These are phyloP conservation scores for Orientallactaga bullata DNA, from an alignment of 2,113 vertebrate species.

Conservation along the genomic window DNA sequence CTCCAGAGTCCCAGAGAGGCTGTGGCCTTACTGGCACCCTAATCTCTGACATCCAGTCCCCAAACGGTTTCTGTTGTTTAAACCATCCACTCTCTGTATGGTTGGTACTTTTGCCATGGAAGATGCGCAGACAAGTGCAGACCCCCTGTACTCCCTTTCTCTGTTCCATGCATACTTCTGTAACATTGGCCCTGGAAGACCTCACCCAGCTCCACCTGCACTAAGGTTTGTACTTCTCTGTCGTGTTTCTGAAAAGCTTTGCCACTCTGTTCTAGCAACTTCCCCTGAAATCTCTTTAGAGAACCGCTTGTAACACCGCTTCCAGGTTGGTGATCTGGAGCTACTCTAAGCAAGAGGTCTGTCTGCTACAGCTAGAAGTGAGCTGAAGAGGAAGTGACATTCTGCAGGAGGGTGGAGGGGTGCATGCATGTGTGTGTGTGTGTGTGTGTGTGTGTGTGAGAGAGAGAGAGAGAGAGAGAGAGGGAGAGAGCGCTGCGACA, in stretches of 20 bases:
- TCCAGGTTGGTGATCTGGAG: background rate
- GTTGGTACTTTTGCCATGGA: no score
- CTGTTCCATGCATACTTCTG: background rate
- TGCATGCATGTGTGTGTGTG: background rate
- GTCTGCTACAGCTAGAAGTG: background rate
- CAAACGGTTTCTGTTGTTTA: background rate
- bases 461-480: background rate
- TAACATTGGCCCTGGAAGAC: background rate
- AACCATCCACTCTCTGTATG: background rate
- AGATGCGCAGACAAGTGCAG: background rate
- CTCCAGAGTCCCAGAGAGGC: background rate
- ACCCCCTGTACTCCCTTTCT: background rate
- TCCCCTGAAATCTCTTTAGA: background rate
- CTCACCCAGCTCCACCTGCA: background rate
- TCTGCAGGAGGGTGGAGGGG: background rate
- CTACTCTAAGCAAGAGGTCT: background rate
- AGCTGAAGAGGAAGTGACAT: background rate
- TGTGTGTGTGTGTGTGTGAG: background rate
- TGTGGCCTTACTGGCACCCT: background rate
- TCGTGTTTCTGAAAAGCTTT: constrained; percentile 39
- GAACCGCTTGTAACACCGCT: background rate
- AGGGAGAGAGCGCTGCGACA: no score
- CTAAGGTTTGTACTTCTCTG: background rate
- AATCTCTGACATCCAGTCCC: background rate
- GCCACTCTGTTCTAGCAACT: background rate